Evolutionary conservation across 2,113 vertebrate genomes (phyloP).

Genomic region (Ptyas mucosa): DNA sequence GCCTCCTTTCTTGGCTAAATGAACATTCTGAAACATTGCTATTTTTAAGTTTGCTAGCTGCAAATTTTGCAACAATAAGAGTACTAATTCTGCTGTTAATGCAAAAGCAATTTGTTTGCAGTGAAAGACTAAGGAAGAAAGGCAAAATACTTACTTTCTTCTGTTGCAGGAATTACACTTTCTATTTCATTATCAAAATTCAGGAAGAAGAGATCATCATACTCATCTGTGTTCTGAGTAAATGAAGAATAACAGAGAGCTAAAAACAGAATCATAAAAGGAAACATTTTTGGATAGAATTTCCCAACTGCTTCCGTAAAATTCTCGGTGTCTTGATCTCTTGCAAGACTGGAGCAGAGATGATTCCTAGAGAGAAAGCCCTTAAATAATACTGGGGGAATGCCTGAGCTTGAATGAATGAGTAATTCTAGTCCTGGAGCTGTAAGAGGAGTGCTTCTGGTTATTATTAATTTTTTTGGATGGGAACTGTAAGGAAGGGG

Average conservation of each 20-base stretch:
- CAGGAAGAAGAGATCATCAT: conserved; percentile 73
- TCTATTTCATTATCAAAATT: conserved; percentile 76
- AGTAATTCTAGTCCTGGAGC: conserved; percentile 76
- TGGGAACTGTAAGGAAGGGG: conserved; percentile 23
- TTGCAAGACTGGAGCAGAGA: not conserved
- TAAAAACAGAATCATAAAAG: conserved; percentile 60
- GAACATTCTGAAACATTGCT: not conserved
- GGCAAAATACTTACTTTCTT: conserved; percentile 68
- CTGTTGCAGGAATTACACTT: conserved; percentile 72
- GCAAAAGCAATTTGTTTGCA: not conserved
- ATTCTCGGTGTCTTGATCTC: not conserved
- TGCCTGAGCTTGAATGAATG: conserved; percentile 66
- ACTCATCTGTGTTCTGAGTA: conserved; percentile 59
- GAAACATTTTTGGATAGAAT: conserved; percentile 59
- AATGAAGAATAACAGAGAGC: conserved; percentile 60
- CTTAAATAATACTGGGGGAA: conserved; percentile 64
- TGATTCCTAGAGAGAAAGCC: conserved; percentile 35
- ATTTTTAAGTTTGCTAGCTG: not conserved
- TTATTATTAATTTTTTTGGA: conserved; percentile 47
- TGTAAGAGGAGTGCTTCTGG: conserved; percentile 66
- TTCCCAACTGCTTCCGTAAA: not conserved
- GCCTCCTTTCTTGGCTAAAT: not conserved
- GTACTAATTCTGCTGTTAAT: not conserved
- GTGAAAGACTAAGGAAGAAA: not conserved
- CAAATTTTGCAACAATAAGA: not conserved